Conservation (phyloP, 2,888 invertebrate species). For the Microctonus hyperodae region DNA sequence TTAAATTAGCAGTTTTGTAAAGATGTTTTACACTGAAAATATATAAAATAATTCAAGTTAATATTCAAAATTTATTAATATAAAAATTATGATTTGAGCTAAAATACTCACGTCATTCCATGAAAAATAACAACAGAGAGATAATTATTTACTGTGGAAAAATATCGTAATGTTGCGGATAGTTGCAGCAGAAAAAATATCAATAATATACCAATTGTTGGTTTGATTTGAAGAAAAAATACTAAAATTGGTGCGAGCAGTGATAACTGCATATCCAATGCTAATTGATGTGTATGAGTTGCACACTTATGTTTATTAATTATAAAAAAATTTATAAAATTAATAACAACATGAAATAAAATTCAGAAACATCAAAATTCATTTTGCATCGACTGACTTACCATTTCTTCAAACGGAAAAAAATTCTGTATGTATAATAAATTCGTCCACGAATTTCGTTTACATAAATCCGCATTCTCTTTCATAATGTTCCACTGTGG, state of each 20-base stretch:
- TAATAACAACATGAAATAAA: not conserved
- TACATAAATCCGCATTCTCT: constrained; percentile 72
- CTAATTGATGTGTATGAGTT: constrained; percentile 77
- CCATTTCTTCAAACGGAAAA: constrained; percentile 75
- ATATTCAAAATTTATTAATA: not conserved
- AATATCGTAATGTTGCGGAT: constrained; percentile 71
- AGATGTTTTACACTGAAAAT: constrained; percentile 71
- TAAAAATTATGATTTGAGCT: not conserved
- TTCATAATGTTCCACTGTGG: constrained; percentile 75
- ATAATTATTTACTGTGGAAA: constrained; percentile 69
- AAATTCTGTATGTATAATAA: constrained; percentile 74
- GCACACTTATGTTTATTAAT: too few relatives aligned
- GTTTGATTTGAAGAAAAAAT: constrained; percentile 69
- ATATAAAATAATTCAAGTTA: not conserved
- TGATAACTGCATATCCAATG: constrained; percentile 77
- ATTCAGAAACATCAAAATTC: not conserved
- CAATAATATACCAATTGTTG: constrained; percentile 66
- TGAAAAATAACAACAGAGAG: constrained; percentile 73
- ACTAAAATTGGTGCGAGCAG: constrained; percentile 72
- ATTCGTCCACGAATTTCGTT: constrained; percentile 74
- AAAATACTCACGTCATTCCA: constrained; percentile 70
- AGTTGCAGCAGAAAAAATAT: constrained; percentile 68
- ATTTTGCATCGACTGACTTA: constrained; percentile 52
- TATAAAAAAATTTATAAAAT: constrained; percentile 9
- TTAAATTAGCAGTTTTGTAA: constrained; percentile 73